These are phyloP conservation scores for Xenus cinereus DNA, from an alignment of 2,113 vertebrate species.

Conservation along the genomic window DNA sequence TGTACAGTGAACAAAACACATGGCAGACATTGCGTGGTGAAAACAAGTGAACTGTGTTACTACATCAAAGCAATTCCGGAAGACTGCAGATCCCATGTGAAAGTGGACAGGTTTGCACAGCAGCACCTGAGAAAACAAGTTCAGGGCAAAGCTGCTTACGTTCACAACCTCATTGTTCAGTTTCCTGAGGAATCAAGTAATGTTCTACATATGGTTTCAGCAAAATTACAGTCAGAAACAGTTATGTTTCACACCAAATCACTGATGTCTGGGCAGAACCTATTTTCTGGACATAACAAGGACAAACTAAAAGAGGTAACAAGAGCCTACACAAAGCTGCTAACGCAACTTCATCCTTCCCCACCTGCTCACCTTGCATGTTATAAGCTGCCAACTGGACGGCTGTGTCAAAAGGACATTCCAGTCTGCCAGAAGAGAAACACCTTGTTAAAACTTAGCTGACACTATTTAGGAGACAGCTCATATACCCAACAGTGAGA, in stretches of 20 bases:
- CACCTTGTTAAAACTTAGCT: neutral
- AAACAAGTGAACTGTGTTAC: neutral
- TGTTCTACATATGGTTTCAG: neutral
- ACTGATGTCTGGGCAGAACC: neutral
- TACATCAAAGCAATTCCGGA: neutral
- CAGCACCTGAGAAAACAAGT: neutral
- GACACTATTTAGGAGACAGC: neutral
- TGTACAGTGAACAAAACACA: neutral
- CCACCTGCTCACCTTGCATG: constrained; percentile 85
- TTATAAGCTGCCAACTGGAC: constrained; percentile 92
- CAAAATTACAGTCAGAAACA: neutral
- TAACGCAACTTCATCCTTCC: neutral
- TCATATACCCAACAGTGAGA: neutral
- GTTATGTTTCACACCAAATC: neutral
- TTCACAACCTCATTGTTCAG: neutral
- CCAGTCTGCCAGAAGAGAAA: constrained; percentile 78
- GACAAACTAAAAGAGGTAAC: neutral
- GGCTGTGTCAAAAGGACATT: constrained; percentile 91
- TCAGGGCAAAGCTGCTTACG: neutral
- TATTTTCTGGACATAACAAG: neutral
- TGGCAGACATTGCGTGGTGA: neutral
- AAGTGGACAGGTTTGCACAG: neutral
- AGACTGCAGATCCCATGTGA: neutral
- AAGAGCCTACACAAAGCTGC: neutral
- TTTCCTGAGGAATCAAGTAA: neutral